Evolutionary conservation across 2,888 invertebrate species (phyloP).

Genomic region (Drosophila affinis): DNA sequence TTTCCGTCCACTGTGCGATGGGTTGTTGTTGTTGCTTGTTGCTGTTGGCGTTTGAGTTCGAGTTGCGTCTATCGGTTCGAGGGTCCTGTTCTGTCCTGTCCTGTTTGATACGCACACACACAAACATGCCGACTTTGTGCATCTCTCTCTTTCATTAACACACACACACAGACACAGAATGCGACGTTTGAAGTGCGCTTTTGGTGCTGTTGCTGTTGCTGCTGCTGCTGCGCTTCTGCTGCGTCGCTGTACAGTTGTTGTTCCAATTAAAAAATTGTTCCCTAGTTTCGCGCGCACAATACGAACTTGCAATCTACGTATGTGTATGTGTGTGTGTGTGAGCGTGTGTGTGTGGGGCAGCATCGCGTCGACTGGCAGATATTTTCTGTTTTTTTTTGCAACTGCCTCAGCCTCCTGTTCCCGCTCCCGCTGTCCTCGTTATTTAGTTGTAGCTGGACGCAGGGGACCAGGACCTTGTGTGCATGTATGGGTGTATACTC

Average conservation of each 20-base stretch:
- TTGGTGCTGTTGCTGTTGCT: slow-evolving; percentile 62
- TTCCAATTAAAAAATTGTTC: slow-evolving; percentile 80
- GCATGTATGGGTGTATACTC: slow-evolving; percentile 28
- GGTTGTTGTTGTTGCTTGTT: too few species aligned
- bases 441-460: slow-evolving; percentile 63
- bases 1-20: too few species aligned
- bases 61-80: slow-evolving; percentile 51
- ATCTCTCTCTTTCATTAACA: slow-evolving; percentile 48
- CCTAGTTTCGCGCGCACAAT: slow-evolving; percentile 81
- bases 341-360: slow-evolving; percentile 51
- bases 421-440: neutral
- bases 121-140: slow-evolving; percentile 48
- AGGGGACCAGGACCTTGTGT: slow-evolving; percentile 61
- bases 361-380: neutral
- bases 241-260: slow-evolving; percentile 78
- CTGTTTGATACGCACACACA: slow-evolving; percentile 6
- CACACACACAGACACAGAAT: slow-evolving; percentile 14
- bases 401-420: too few species aligned
- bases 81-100: slow-evolving; percentile 75
- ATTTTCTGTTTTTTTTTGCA: too few species aligned
- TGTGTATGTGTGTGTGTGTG: slow-evolving; percentile 59
- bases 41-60: slow-evolving; percentile 12
- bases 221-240: too few species aligned
- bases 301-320: slow-evolving; percentile 72
- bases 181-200: slow-evolving; percentile 63